These are phyloP conservation scores for Pseudanteris insignis DNA, from an alignment of 2,888 invertebrate genomes.

Conservation along the genomic window DNA sequence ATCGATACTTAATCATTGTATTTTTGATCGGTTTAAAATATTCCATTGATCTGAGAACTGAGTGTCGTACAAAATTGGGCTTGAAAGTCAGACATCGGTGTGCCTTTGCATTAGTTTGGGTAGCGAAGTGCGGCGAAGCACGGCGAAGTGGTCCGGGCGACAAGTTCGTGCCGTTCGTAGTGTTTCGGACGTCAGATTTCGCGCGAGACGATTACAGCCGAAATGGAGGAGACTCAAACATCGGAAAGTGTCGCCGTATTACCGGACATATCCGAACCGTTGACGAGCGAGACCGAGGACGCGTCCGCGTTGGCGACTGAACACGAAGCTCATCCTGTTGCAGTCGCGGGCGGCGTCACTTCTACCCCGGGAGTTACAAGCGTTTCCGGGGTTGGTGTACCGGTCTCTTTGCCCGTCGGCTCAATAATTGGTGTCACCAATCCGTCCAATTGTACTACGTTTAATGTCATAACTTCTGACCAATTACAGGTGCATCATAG, in stretches of 20 bases:
- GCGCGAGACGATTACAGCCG: conserved; percentile 61
- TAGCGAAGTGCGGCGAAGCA: not conserved
- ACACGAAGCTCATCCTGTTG: conserved; percentile 63
- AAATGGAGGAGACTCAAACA: conserved; percentile 66
- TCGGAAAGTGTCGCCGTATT: conserved; percentile 68
- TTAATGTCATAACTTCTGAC: conserved; percentile 87
- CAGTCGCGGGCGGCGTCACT: conserved; percentile 58
- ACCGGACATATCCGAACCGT: conserved; percentile 67
- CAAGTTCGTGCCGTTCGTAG: conserved; percentile 3
- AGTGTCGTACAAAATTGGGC: too few species aligned
- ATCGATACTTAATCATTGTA: too few species aligned
- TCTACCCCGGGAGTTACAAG: conserved; percentile 35
- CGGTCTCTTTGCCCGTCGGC: conserved; percentile 80
- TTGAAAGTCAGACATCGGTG: too few species aligned
- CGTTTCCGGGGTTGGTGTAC: conserved; percentile 69
- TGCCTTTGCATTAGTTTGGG: too few species aligned
- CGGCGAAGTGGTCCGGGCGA: conserved; percentile 9
- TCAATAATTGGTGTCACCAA: conserved; percentile 74
- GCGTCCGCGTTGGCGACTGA: conserved; percentile 57
- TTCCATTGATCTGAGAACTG: too few species aligned
- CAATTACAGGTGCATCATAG: conserved; percentile 74
- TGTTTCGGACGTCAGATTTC: conserved; percentile 23
- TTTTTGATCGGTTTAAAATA: too few species aligned
- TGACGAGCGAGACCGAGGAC: conserved; percentile 68
- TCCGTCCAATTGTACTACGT: conserved; percentile 75